Conservation (phyloP, 1,140 invertebrate genomes). For the Medauroidea extradentata region DNA sequence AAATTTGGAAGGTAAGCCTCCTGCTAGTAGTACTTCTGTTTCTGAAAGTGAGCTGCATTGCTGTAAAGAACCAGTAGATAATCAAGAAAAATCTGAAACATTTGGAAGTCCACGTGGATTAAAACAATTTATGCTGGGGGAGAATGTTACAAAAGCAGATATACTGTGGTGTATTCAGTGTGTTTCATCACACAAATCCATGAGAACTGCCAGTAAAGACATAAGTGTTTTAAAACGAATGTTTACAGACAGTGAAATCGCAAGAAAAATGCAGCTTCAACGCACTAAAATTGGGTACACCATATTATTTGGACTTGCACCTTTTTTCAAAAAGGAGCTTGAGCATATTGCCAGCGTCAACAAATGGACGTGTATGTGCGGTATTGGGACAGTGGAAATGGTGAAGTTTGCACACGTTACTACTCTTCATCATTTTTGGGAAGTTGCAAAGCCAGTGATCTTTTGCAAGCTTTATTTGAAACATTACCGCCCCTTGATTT, state of each 20-base stretch:
- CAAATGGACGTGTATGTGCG: conserved; percentile 18
- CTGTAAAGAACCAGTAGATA: no score
- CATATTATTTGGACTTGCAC: conserved; percentile 16
- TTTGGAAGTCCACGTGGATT: no score
- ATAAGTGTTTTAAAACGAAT: conserved; percentile 18
- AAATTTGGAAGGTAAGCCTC: no score
- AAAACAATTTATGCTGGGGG: no score
- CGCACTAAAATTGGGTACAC: conserved; percentile 21
- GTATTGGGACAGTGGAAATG: conserved; percentile 12
- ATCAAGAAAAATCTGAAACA: no score
- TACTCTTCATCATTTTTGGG: conserved; percentile 22
- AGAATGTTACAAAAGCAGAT: no score
- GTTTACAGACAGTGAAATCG: conserved; percentile 21
- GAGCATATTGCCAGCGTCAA: conserved; percentile 8
- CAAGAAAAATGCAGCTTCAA: conserved; percentile 23
- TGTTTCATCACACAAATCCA: conserved; percentile 8
- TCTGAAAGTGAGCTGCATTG: no score
- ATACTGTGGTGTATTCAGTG: no score
- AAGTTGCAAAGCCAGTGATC: conserved; percentile 13
- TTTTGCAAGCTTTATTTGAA: no score
- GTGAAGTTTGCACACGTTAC: conserved; percentile 16
- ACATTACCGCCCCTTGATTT: neutral
- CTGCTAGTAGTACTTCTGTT: no score
- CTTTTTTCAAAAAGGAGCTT: conserved; percentile 21
- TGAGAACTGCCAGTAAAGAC: conserved; percentile 13